These are phyloP conservation scores for Malthinus flaveolus DNA, from an alignment of 2,888 invertebrate species.

Conservation along the genomic window DNA sequence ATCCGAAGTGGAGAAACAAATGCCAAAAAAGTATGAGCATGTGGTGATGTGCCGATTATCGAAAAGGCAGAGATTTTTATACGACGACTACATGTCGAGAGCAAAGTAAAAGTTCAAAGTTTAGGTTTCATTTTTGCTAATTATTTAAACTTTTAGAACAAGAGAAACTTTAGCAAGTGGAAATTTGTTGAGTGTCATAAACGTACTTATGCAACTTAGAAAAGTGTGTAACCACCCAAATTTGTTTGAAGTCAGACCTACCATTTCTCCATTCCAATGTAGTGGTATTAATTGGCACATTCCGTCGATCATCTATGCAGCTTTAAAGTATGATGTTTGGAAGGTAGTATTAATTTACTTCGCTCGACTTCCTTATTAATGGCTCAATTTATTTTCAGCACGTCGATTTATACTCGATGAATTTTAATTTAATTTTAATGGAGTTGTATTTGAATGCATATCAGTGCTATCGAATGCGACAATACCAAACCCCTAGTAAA, in stretches of 20 bases:
- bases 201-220: constrained; percentile 94
- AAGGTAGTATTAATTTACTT: constrained; percentile 57
- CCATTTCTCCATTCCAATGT: constrained; percentile 91
- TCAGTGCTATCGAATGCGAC: constrained; percentile 79
- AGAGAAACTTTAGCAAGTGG: constrained; percentile 91
- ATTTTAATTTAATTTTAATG: constrained; percentile 67
- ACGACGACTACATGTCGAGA: constrained; percentile 99
- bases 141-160: constrained; percentile 66
- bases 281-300: constrained; percentile 71
- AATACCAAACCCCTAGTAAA: constrained; percentile 71
- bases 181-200: constrained; percentile 92
- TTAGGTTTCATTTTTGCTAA: constrained; percentile 14
- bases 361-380: too few species aligned
- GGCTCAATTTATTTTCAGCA: constrained; percentile 55
- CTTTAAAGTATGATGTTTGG: constrained; percentile 73
- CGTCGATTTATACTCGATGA: constrained; percentile 66
- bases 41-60: constrained; percentile 92
- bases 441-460: constrained; percentile 76
- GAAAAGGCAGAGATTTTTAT: constrained; percentile 93
- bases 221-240: constrained; percentile 99
- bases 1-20: constrained; percentile 94
- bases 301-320: constrained; percentile 72
- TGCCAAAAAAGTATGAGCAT: constrained; percentile 96
- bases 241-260: constrained; percentile 95
- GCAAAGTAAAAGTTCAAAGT: constrained; percentile 69